phyloP scores from a whole-genome alignment of 2,888 invertebrate species.

The Panzeria rudis region DNA sequence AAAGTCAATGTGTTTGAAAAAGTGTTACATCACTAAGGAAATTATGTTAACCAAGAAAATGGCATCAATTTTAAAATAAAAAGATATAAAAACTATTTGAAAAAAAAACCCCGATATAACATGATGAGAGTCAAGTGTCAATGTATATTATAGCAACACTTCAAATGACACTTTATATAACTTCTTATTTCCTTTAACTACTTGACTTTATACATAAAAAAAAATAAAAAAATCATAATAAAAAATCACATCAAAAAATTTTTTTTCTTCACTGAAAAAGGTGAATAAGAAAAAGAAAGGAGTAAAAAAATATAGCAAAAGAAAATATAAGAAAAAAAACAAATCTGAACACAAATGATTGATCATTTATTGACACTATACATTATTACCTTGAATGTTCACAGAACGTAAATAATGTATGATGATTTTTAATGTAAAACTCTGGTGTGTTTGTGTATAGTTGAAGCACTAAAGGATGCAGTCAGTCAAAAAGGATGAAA shows the following conservation, averaged over 20 bases:
- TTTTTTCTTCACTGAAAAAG: conserved; percentile 15
- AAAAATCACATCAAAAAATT: conserved; percentile 3
- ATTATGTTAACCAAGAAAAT: conserved; percentile 71
- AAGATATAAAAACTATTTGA: not conserved
- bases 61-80: conserved; percentile 59
- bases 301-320: conserved; percentile 15
- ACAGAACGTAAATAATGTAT: conserved; percentile 60
- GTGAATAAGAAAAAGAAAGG: conserved; percentile 9
- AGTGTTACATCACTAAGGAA: conserved; percentile 68
- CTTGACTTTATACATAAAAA: conserved; percentile 50
- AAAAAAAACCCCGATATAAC: conserved; percentile 27
- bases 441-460: not conserved
- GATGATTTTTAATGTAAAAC: conserved; percentile 24
- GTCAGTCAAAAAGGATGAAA: conserved; percentile 27
- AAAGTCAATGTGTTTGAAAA: conserved; percentile 33
- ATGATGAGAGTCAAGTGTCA: conserved; percentile 66
- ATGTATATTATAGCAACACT: conserved; percentile 65
- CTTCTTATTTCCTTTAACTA: conserved; percentile 69
- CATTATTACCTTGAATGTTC: conserved; percentile 70
- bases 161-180: conserved; percentile 70
- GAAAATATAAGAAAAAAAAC: conserved; percentile 10
- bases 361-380: conserved; percentile 74
- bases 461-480: conserved; percentile 12
- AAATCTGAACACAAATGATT: conserved; percentile 66
- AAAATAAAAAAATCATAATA: conserved; percentile 12